Evolutionary conservation across 1,140 invertebrate species (phyloP), one percentile per base, ranked within the genome.

Genomic region (Hyphantria cunea): DNA sequence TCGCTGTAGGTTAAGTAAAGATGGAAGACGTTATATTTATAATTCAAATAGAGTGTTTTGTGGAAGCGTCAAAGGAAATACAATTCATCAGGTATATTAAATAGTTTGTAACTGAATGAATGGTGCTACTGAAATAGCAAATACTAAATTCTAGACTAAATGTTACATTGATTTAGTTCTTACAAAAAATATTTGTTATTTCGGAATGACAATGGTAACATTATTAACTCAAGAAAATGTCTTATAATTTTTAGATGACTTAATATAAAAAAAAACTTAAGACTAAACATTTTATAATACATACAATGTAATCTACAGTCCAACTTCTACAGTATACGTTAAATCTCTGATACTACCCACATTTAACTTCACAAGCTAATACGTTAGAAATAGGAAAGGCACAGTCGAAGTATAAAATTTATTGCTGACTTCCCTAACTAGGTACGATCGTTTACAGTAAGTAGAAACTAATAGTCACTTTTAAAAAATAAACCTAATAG

Each of bases 391-490:
- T 88, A 90, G 87, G 83, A 87, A 90, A 90, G 87, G 87, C 87
- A 90, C 87, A 90, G 87, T 90, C 68, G 85, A 90, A 88, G 85
- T 90, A 88, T 90, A 85, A 87, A 87, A 88, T 87, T 90, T 90
- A 90, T 90, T 90, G 87, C 87, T 90, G 85, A 85, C 80, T 76
- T 84, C 79, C 79, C 84, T 90, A 88, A 90, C 79, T 88, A 88
- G 76, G 76, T 74, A 75, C 59, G 58, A 72, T 68, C 50, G 17
- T 69, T 60, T 69, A 70, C 63, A 50, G 73, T 76, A 68, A 78
- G 69, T 72, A 74, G 71, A 71, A 74, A 42, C 66, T 64, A 66
- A 64, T 62, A 72, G 59, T 74, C 49, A 74, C 64, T 51, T 68
- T 47, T 64, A 49, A 64, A 74, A 72, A 75, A 68, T 74, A 72